Base-by-base conservation (phyloP, 2,113 vertebrate genomes). In the Alces alces region DNA sequence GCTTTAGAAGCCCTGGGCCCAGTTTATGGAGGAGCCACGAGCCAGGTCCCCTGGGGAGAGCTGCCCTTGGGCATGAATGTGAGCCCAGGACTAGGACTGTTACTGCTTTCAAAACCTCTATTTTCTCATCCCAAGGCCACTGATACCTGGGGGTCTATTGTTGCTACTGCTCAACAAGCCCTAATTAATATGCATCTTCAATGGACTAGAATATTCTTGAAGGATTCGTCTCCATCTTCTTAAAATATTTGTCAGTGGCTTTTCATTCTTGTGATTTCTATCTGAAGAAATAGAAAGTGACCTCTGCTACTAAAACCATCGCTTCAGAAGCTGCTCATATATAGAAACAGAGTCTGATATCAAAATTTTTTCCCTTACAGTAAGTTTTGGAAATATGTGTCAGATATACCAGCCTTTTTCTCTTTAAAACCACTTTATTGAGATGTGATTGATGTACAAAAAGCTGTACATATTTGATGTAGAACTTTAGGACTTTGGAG, bases 1-100 rank as follows among this genome's bases (percentile, higher is more conserved):
- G 36, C 16, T 11, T 11, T n/a, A 3, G 36, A 21, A 21, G 11
- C 6, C 52, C 27, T 54, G 4, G 0, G 8, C 27, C 13, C 13
- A 30, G 2, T 8, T 1, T 2, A 14, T 0, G 0, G 64, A 5
- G 27, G 6, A 19, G 13, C n/a, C 19, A 3, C 2, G 3, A 17
- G 39, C 58, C 10, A 16, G 16, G 25, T 21, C 3, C 45, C n/a
- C 15, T 1, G 30, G 45, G 19, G 54, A 70, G 30, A 16, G 11
- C 33, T 21, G 28, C 27, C 43, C 7, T 2, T 7, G 14, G 76
- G 6, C 14, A 6, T 7, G 4, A 3, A 4, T 36, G 11, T 0
- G 5, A 36, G 30, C 17, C 23, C 25, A n/a, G 9, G 45, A n/a
- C 88, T 21, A 28, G 9, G 45, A n/a, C 88, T 27, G 33, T 28